Evolutionary conservation across 2,888 invertebrate species (phyloP).

Genomic region (Hyles lineata): DNA sequence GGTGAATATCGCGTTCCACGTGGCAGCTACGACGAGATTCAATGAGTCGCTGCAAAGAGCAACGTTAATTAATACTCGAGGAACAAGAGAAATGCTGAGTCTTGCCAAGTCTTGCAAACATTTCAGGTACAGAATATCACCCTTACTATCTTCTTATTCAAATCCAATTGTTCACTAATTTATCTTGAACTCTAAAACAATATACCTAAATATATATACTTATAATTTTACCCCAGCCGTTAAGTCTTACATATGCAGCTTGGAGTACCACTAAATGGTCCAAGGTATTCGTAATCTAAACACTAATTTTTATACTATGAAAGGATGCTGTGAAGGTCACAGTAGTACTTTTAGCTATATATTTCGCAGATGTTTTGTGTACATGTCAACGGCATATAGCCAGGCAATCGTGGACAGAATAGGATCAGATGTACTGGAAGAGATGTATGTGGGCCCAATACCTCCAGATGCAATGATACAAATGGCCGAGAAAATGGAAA

Average conservation of each 20-base stretch:
- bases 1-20: slow-evolving; percentile 81
- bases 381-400: slow-evolving; percentile 56
- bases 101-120: slow-evolving; percentile 40
- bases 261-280: too few species aligned
- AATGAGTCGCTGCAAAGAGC: slow-evolving; percentile 78
- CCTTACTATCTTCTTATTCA: slow-evolving; percentile 48
- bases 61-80: slow-evolving; percentile 77
- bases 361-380: slow-evolving; percentile 47
- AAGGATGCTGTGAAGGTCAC: too few species aligned
- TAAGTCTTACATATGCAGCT: too few species aligned
- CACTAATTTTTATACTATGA: neutral
- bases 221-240: too few species aligned
- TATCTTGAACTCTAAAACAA: neutral
- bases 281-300: too few species aligned
- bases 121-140: too few species aligned
- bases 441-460: slow-evolving; percentile 5
- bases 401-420: slow-evolving; percentile 64
- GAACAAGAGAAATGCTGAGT: slow-evolving; percentile 71
- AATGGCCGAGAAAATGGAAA: neutral
- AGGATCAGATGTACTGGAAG: neutral
- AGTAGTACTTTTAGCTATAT: too few species aligned
- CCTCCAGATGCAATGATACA: neutral
- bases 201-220: too few species aligned
- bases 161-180: slow-evolving; percentile 28
- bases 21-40: slow-evolving; percentile 83